These are phyloP conservation scores for Enteromius mattozi DNA, from an alignment of 2,797 vertebrate genomes.

Conservation along the genomic window DNA sequence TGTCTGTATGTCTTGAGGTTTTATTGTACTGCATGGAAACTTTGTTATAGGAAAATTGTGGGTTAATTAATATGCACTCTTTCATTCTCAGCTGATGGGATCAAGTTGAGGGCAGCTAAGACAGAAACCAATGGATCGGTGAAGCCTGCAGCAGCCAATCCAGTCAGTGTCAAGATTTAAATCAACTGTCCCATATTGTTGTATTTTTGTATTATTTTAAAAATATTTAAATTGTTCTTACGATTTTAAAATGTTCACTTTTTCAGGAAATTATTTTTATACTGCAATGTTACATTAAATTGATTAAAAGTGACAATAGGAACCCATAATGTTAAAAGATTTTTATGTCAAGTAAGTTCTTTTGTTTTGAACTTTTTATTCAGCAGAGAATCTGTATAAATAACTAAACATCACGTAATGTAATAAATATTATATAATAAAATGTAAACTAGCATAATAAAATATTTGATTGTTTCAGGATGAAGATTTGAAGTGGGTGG, in stretches of 20 bases:
- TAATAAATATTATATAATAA: neutral
- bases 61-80: constrained; percentile 24
- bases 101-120: constrained; percentile 83
- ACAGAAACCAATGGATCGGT: constrained; percentile 79
- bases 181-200: neutral
- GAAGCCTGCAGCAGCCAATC: constrained; percentile 73
- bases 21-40: neutral
- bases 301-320: neutral
- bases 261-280: neutral
- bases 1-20: neutral
- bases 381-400: neutral
- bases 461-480: constrained; percentile 70
- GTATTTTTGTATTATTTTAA: neutral
- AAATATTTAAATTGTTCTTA: neutral
- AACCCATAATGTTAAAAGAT: neutral
- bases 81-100: constrained; percentile 78
- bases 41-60: neutral
- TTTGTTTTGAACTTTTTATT: neutral
- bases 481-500: constrained; percentile 86
- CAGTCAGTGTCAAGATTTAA: constrained; percentile 74
- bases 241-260: neutral
- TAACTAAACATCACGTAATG: too few species aligned
- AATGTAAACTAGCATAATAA: neutral
- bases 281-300: neutral
- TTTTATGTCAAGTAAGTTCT: too few species aligned